phyloP scores from a whole-genome alignment of 1,140 invertebrate genomes.

The Drosophila truncata region DNA sequence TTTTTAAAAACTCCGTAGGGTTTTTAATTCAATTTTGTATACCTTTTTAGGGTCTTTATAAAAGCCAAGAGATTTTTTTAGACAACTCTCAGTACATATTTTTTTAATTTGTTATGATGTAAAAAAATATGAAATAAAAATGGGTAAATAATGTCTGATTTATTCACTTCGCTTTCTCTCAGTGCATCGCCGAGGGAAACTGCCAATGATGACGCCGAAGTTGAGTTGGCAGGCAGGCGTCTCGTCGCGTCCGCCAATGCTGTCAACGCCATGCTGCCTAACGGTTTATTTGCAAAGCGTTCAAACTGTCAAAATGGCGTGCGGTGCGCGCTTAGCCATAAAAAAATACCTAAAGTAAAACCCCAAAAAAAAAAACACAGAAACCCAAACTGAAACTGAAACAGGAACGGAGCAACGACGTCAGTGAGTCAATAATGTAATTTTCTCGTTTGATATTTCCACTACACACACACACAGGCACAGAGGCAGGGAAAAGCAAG shows the following conservation, averaged over 20 bases:
- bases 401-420: slow-evolving; percentile 39
- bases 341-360: slow-evolving; percentile 29
- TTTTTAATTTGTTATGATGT: no score
- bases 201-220: slow-evolving; percentile 2
- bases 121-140: no score
- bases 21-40: no score
- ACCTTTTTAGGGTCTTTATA: no score
- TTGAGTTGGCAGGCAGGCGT: slow-evolving; percentile 20
- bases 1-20: no score
- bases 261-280: slow-evolving; percentile 59
- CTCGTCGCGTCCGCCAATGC: slow-evolving; percentile 32
- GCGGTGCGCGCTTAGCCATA: slow-evolving; percentile 49
- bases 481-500: not conserved
- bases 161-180: not conserved
- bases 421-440: slow-evolving; percentile 78
- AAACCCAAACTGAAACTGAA: slow-evolving; percentile 37
- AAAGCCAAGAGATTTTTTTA: no score
- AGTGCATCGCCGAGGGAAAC: not conserved
- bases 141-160: no score
- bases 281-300: slow-evolving; percentile 68
- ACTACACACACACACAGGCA: not conserved
- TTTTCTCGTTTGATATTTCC: slow-evolving; percentile 74
- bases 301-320: slow-evolving; percentile 78
- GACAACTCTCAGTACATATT: no score
- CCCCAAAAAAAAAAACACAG: slow-evolving; percentile 44